These are phyloP conservation scores for Seriola rivoliana DNA, from an alignment of 2,113 vertebrate species.

Conservation along the genomic window DNA sequence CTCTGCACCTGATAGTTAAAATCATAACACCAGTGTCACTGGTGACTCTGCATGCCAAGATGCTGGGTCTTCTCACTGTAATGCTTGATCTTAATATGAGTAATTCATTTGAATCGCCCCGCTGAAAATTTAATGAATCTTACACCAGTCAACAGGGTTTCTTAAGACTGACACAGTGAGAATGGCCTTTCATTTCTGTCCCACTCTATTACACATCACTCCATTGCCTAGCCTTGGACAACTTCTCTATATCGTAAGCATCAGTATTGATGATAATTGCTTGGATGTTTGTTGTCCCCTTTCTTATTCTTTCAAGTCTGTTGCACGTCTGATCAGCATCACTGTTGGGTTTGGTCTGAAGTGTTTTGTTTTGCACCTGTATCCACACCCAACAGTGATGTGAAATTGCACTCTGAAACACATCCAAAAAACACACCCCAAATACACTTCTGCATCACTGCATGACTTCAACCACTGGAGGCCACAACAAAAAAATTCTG, in stretches of 20 bases:
- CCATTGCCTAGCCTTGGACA: neutral
- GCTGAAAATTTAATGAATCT: neutral
- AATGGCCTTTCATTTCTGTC: neutral
- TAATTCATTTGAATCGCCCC: constrained; percentile 18
- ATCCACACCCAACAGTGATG: neutral
- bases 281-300: neutral
- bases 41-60: neutral
- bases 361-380: neutral
- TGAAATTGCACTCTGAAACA: neutral
- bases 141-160: neutral
- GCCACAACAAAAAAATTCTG: neutral
- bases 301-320: neutral
- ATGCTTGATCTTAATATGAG: constrained; percentile 14
- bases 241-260: neutral
- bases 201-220: neutral
- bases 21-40: neutral
- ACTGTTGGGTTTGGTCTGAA: neutral
- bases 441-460: neutral
- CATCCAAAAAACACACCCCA: neutral
- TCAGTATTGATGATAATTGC: neutral
- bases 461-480: neutral
- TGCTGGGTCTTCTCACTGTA: neutral
- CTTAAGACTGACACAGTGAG: neutral
- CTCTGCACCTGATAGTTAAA: neutral
- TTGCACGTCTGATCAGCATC: neutral